Conservation (phyloP, 2,888 invertebrate genomes). For the Cephus rjabovi region DNA sequence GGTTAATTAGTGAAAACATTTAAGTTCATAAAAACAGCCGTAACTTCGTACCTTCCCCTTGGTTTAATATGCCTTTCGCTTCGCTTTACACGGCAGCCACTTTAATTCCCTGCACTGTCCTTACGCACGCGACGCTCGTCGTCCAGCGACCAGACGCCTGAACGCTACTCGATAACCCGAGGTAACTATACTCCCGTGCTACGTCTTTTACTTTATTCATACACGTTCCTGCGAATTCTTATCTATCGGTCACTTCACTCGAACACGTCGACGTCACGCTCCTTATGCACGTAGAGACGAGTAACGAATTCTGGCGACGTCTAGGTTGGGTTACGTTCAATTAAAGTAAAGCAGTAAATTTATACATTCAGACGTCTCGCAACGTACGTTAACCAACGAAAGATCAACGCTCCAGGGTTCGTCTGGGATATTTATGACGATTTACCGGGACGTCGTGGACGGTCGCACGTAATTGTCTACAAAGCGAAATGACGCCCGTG, state of each 20-base stretch:
- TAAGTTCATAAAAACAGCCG: conserved; percentile 1
- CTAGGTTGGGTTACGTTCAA: too few species aligned
- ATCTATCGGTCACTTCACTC: too few species aligned
- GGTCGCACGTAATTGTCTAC: background rate
- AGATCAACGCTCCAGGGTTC: background rate
- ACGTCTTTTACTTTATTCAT: too few species aligned
- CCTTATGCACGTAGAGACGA: too few species aligned
- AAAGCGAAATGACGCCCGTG: background rate
- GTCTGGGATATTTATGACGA: background rate
- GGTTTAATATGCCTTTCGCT: background rate
- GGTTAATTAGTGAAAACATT: conserved; percentile 44
- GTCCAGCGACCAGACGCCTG: background rate
- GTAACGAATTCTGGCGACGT: too few species aligned
- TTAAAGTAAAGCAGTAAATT: background rate
- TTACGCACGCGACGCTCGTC: background rate
- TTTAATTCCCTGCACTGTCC: background rate
- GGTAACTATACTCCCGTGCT: too few species aligned
- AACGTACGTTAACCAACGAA: background rate
- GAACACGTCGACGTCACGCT: too few species aligned
- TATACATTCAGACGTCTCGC: background rate
- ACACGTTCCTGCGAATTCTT: too few species aligned
- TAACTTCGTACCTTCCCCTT: background rate
- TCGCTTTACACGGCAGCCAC: background rate
- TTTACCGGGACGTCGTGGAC: background rate
- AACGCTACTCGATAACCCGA: background rate